These are phyloP conservation scores for Monarcha castaneiventris DNA, from an alignment of 2,113 vertebrate genomes.

Conservation along the genomic window DNA sequence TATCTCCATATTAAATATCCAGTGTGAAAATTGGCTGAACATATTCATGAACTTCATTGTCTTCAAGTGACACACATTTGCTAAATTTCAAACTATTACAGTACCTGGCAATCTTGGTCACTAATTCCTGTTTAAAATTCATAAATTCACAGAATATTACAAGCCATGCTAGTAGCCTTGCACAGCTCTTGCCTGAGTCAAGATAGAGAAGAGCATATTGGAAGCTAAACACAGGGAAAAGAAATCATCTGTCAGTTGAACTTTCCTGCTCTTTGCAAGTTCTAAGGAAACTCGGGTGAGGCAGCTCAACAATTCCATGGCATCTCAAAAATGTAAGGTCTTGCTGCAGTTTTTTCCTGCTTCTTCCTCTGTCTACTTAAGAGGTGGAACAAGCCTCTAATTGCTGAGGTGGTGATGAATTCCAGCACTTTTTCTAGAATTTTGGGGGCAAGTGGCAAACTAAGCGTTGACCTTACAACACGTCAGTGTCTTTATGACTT, in stretches of 20 bases:
- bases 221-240: not conserved
- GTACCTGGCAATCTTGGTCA: not conserved
- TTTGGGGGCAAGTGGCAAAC: not conserved
- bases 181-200: not conserved
- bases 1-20: not conserved
- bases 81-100: not conserved
- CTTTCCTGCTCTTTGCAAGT: not conserved
- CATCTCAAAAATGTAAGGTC: constrained; percentile 50
- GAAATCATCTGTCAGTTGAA: not conserved
- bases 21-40: not conserved
- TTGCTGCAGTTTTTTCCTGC: constrained; percentile 51
- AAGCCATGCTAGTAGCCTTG: not conserved
- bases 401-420: not conserved
- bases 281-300: constrained; percentile 29
- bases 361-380: not conserved
- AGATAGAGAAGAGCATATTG: not conserved
- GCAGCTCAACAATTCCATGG: not conserved
- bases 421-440: not conserved
- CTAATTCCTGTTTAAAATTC: not conserved
- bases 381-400: not conserved
- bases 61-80: not conserved
- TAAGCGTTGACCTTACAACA: not conserved
- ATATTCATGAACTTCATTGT: not conserved
- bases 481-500: not conserved
- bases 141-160: not conserved